Conservation (phyloP, 2,113 vertebrate genomes). For the Plecturocebus donacophilus region DNA sequence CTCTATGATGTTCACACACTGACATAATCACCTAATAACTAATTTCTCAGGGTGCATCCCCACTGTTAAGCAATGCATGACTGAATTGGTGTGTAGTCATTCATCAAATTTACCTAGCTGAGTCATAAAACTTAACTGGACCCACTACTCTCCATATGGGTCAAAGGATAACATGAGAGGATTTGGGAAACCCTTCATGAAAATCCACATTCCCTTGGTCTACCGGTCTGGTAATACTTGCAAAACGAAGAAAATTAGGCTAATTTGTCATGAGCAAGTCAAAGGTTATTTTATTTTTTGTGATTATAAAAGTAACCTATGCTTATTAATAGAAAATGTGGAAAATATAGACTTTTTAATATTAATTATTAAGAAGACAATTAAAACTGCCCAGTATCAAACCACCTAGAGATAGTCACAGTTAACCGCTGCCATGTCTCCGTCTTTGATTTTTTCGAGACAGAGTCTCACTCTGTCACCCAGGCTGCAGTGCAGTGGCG, state of each 20-base stretch:
- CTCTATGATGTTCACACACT: background rate
- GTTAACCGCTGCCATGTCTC: background rate
- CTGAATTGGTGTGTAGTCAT: slow-evolving; percentile 3
- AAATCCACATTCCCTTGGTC: background rate
- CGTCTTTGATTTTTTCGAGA: background rate
- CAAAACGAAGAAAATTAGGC: background rate
- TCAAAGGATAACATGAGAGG: slow-evolving; percentile 17
- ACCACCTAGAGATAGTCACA: background rate
- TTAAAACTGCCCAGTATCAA: background rate
- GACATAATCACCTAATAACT: background rate
- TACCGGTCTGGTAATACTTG: background rate
- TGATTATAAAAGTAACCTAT: slow-evolving; percentile 25
- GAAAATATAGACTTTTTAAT: slow-evolving; percentile 7
- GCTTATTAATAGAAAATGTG: background rate
- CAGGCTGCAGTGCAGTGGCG: too few species aligned
- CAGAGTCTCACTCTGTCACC: too few species aligned
- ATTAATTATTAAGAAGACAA: slow-evolving; percentile 28
- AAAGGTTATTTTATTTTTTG: slow-evolving; percentile 51
- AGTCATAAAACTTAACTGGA: background rate
- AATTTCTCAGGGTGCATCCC: background rate
- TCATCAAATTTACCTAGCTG: background rate
- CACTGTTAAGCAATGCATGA: background rate
- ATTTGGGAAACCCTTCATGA: background rate
- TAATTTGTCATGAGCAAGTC: background rate
- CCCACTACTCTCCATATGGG: background rate